These are phyloP conservation scores for Sebastes trivittatus DNA, from an alignment of 2,797 vertebrate genomes.

Conservation along the genomic window DNA sequence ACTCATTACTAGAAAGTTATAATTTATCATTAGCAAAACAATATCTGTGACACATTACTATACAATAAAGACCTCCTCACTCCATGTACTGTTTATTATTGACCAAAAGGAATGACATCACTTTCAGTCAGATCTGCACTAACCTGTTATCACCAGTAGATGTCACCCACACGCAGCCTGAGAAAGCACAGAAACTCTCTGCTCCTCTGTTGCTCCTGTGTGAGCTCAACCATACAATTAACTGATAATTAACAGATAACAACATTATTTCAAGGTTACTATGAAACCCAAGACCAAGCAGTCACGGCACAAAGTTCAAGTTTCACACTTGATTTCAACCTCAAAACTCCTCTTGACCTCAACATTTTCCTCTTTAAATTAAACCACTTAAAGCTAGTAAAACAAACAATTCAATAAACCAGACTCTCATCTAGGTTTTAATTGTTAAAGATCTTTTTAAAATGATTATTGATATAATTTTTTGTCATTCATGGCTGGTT, in stretches of 20 bases:
- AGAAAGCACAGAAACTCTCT: not conserved
- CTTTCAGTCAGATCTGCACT: slow-evolving; percentile 28
- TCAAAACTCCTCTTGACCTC: not conserved
- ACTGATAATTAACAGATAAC: not conserved
- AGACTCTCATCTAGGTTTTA: not conserved
- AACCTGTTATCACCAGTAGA: slow-evolving; percentile 52
- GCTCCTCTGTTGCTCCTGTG: not conserved
- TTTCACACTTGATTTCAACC: not conserved
- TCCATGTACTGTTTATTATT: not conserved
- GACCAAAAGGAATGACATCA: not conserved
- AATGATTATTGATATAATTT: not conserved
- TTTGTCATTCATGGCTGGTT: not conserved
- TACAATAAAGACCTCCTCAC: not conserved
- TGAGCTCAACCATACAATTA: not conserved
- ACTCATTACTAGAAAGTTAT: not conserved
- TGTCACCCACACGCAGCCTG: slow-evolving; percentile 46
- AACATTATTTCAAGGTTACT: not conserved
- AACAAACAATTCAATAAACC: not conserved
- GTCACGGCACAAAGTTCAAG: not conserved
- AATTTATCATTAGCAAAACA: not conserved
- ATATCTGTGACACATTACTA: not conserved
- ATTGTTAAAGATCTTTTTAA: not conserved
- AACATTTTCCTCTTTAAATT: not conserved
- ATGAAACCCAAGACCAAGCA: not conserved
- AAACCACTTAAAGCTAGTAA: not conserved